Evolutionary conservation across 2,797 vertebrate species (phyloP), one percentile per base, ranked within the genome.

Genomic region (Muscicapa comitata): DNA sequence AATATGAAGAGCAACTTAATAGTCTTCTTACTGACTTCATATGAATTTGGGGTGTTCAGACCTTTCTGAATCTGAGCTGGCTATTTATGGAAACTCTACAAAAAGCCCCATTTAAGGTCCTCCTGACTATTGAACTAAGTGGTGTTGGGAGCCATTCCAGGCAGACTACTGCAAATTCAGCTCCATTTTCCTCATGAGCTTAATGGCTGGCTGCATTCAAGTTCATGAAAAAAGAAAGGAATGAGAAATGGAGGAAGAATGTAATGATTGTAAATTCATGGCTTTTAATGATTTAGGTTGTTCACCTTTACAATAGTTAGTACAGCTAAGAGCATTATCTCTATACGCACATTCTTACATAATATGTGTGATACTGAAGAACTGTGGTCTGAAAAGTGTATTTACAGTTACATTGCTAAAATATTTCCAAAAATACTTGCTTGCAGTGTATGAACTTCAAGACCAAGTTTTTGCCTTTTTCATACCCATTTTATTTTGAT

Each of bases 51-150:
- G 29, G 10, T 84, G 19, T 66, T 81, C 5, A 13, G 47, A 43
- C 17, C 13, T 51, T 79, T 71, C 45, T 70, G 61, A 68, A 83
- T 37, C 38, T 72, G 29, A 77, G 10, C 25, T 45, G 13, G 29
- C 76, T 92, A 58, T 92, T 96, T 78, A 61, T 83, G 45, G 54
- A 71, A 91, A 87, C 23, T 73, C 75, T 83, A 25, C 29, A 94
- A 74, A 92, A 82, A 92, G 26, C 63, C 42, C 25, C 12, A 40
- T 59, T 92, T 70, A 70, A 74, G 47, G 42, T 75, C 68, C 71
- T 59, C 62, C 29, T 70, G 40, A 66, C 24, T 88, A 20, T 40
- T 84, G 91, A 89, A 90, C 74, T 66, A 87, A 85, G 55, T 85
- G 92, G 42, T 59, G 51, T 8, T 86, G 62, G 62, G 62, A 93